A percentile compares a stretch with the other conserved stretches of the same genome.
Conservation (phyloP, 2,797 vertebrate genomes). For the Myotis findleyi region DNA sequence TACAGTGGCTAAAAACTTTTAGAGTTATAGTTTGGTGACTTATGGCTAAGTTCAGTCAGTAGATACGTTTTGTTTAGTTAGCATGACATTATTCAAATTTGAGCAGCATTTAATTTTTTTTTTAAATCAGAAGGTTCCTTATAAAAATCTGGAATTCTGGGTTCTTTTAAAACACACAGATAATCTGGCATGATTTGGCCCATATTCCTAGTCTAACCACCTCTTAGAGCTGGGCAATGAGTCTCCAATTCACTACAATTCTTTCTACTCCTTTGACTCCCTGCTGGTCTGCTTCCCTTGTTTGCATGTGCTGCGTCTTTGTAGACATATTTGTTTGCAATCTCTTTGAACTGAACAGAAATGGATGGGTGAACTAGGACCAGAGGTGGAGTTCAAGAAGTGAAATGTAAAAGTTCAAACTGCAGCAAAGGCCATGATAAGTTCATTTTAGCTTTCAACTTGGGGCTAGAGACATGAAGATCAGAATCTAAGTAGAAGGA, state of each 20-base stretch:
- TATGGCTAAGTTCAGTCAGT: not conserved
- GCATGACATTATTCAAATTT: not conserved
- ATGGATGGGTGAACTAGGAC: not conserved
- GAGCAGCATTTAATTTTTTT: not conserved
- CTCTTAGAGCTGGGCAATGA: not conserved
- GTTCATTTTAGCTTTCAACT: not conserved
- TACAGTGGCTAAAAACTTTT: not conserved
- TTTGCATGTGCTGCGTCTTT: not conserved
- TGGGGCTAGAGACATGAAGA: not conserved
- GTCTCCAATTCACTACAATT: not conserved
- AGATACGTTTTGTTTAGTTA: not conserved
- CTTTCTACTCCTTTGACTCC: not conserved
- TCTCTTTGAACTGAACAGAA: not conserved
- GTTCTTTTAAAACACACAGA: not conserved
- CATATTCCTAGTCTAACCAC: not conserved
- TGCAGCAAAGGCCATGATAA: not conserved
- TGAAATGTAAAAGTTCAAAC: not conserved
- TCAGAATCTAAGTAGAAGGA: not conserved
- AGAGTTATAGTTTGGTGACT: not conserved
- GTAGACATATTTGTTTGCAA: not conserved
- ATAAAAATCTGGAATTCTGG: constrained; percentile 15
- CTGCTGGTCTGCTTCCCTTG: not conserved
- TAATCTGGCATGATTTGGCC: not conserved
- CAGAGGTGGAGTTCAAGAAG: constrained; percentile 23
- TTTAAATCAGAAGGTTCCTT: not conserved